Evolutionary conservation across 2,113 vertebrate genomes (phyloP).

Genomic region (Clarias macrocephalus): DNA sequence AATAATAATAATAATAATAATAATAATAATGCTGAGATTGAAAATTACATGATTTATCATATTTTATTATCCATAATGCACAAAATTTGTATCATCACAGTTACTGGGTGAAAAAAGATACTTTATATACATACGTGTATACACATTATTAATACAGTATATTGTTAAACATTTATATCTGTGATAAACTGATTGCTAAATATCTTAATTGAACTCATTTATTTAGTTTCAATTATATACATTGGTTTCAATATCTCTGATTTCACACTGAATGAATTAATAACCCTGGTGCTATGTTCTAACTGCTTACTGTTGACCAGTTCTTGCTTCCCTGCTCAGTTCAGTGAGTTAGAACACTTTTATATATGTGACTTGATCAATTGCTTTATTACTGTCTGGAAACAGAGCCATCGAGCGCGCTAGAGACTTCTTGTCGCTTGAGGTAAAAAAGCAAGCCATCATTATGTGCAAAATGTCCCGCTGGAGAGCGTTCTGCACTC

Average conservation of each 20-base stretch:
- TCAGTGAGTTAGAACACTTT: background rate
- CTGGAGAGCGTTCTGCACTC: slow-evolving; percentile 5
- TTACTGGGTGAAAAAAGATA: background rate
- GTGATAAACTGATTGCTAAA: background rate
- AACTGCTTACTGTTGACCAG: background rate
- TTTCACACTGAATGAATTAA: background rate
- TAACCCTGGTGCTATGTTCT: background rate
- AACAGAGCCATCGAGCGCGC: background rate
- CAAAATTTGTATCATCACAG: background rate
- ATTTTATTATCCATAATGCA: background rate
- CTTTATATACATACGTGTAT: too few relatives aligned
- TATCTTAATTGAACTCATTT: background rate
- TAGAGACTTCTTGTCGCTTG: background rate
- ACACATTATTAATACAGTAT: too few relatives aligned
- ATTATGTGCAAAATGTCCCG: background rate
- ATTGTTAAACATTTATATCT: background rate
- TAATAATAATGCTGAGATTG: background rate
- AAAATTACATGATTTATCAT: background rate
- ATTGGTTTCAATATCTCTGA: background rate
- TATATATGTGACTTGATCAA: background rate
- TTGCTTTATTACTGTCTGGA: background rate
- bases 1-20: background rate
- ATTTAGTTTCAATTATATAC: background rate
- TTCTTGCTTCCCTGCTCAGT: background rate
- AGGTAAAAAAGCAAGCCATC: background rate